Base-by-base conservation (phyloP, 2,888 invertebrate species). In the Melangyna quadrimaculata region DNA sequence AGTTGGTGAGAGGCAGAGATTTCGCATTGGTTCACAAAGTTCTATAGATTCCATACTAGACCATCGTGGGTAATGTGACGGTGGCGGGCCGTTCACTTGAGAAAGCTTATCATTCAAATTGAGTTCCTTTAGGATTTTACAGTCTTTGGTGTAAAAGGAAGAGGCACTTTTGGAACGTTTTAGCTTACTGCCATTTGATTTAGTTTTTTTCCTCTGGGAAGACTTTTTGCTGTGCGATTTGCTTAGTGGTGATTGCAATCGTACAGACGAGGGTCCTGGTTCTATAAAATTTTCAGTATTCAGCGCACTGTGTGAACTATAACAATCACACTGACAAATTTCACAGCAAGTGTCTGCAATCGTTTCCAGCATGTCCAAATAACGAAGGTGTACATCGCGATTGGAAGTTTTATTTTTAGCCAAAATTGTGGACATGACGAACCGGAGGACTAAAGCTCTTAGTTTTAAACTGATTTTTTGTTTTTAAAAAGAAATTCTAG, bases 271-370 rank as follows among this genome's bases (percentile, higher is more conserved):
- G 53, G 73, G 71, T 29, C 67, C 84, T 12, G 63, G 63, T 32
- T 40, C 37, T 10, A 71, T 8, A 27, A 45, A 4, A 1, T 70
- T 70, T 8, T 53, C 63, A 17, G 57, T 78, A n/a, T 61, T 48
- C 7, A 79, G 87, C 80, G 90, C 89, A 72, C 89, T 88, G 80
- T 91, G 91, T 29, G 90, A 90, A 75, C 89, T 91, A 77, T 90
- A 91, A 65, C 91, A 91, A 87, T 91, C 91, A 74, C 91, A 91
- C 69, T 91, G 91, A 74, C 91, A 91, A 78, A 91, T 90, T 65
- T 91, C 90, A 81, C 91, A 91, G 53, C 91, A 91, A 78, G 90
- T 91, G 71, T 91, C 89, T 12, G 81, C 78, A 45, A 91, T 88
- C 9, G 90, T 88, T 22, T 90, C 88, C 73, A 91, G 65, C 67